phyloP scores from a whole-genome alignment of 2,888 invertebrate genomes.

The Creontiades dilutus region DNA sequence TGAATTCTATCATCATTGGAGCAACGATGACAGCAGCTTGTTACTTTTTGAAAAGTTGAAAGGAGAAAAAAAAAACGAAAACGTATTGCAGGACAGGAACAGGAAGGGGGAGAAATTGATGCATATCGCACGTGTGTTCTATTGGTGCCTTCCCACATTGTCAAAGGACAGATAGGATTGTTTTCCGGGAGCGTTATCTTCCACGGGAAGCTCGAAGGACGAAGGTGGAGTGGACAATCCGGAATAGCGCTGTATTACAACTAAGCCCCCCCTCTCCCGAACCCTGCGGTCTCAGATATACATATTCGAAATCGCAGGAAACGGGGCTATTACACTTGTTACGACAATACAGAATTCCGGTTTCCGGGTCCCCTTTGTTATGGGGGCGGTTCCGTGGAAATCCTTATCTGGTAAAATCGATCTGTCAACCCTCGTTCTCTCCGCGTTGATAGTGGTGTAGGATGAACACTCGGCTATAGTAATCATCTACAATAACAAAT shows the following conservation, averaged over 20 bases:
- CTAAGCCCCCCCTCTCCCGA: neutral
- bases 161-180: slow-evolving; percentile 42
- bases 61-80: no score
- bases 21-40: no score
- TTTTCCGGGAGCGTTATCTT: slow-evolving; percentile 51
- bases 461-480: no score
- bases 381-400: slow-evolving; percentile 8
- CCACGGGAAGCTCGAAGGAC: slow-evolving; percentile 12
- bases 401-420: slow-evolving; percentile 48
- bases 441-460: no score
- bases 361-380: slow-evolving; percentile 57
- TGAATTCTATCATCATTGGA: no score
- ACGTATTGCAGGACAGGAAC: no score
- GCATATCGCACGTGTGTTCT: neutral
- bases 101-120: slow-evolving; percentile 7
- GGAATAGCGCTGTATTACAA: neutral
- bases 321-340: slow-evolving; percentile 67
- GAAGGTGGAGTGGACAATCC: slow-evolving; percentile 28
- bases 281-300: slow-evolving; percentile 30
- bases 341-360: slow-evolving; percentile 62
- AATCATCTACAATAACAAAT: no score
- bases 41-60: no score
- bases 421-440: slow-evolving; percentile 49
- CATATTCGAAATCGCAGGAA: slow-evolving; percentile 57
- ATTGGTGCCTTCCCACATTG: neutral